Conservation (phyloP, 2,113 vertebrate genomes). For the Sardina pilchardus region DNA sequence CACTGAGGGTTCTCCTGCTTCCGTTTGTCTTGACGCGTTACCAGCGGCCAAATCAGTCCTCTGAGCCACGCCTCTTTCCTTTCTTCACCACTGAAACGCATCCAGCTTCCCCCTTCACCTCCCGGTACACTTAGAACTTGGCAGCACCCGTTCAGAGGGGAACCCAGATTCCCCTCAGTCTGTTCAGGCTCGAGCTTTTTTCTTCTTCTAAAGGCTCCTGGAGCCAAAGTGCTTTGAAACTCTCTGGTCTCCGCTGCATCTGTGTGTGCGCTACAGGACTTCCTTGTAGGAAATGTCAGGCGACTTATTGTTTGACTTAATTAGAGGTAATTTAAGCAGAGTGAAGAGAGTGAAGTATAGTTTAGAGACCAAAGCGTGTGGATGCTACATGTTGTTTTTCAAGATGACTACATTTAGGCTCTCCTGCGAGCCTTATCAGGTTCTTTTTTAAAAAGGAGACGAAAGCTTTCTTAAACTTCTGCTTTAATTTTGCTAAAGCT, state of each 20-base stretch:
- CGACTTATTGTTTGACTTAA: background rate
- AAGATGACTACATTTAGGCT: background rate
- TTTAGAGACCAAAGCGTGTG: conserved; percentile 57
- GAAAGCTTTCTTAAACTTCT: conserved; percentile 48
- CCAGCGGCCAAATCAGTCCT: background rate
- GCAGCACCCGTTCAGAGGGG: background rate
- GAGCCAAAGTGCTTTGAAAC: background rate
- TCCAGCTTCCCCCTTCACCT: conserved; percentile 70
- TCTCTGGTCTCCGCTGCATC: background rate
- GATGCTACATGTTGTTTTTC: conserved; percentile 10
- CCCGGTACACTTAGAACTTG: conserved; percentile 19
- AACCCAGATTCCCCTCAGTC: background rate
- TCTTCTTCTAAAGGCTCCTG: background rate
- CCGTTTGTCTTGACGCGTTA: background rate
- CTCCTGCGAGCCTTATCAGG: background rate
- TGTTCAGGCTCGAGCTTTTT: conserved; percentile 49
- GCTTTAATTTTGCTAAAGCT: conserved; percentile 82
- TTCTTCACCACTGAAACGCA: background rate
- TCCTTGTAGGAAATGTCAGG: background rate
- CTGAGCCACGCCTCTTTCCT: background rate
- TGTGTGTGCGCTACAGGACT: background rate
- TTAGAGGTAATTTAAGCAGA: background rate
- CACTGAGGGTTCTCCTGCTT: background rate
- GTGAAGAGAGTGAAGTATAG: background rate
- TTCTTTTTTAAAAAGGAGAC: conserved; percentile 21